A percentile compares a stretch with the other conserved stretches of the same genome.
These are phyloP conservation scores for Sciurus niger DNA, from an alignment of 2,113 vertebrate genomes.

Conservation along the genomic window DNA sequence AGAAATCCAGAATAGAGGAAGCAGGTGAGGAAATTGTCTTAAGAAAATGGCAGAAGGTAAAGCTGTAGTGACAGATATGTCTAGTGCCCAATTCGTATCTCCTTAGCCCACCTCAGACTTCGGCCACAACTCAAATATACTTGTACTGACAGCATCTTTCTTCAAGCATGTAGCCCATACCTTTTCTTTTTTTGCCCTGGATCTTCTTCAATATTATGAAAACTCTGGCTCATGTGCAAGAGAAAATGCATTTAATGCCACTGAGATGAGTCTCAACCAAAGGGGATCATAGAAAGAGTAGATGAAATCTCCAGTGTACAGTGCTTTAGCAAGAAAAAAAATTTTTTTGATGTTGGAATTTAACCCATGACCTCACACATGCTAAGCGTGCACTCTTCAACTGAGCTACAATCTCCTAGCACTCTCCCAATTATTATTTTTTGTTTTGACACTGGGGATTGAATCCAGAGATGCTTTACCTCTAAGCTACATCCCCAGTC, in stretches of 20 bases:
- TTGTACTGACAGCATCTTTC: neutral
- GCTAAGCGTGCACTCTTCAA: neutral
- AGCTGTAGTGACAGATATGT: neutral
- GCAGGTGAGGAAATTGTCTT: neutral
- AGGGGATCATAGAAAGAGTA: neutral
- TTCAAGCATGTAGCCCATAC: neutral
- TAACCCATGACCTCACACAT: neutral
- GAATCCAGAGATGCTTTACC: too few species aligned
- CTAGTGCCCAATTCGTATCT: neutral
- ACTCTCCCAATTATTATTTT: too few species aligned
- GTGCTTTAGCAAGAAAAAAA: neutral
- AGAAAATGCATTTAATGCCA: neutral
- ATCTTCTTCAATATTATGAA: neutral
- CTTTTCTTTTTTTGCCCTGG: neutral
- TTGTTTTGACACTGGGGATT: too few species aligned
- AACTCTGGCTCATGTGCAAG: neutral
- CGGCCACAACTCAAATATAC: neutral
- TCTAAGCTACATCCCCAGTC: neutral
- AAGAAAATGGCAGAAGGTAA: neutral
- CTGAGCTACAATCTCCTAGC: too few species aligned
- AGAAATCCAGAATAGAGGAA: constrained; percentile 8
- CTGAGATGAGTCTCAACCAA: neutral
- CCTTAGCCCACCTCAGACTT: neutral
- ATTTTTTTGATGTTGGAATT: neutral
- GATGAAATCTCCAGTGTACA: neutral